Evolutionary conservation across 2,113 vertebrate species (phyloP).

Genomic region (Parus major): DNA sequence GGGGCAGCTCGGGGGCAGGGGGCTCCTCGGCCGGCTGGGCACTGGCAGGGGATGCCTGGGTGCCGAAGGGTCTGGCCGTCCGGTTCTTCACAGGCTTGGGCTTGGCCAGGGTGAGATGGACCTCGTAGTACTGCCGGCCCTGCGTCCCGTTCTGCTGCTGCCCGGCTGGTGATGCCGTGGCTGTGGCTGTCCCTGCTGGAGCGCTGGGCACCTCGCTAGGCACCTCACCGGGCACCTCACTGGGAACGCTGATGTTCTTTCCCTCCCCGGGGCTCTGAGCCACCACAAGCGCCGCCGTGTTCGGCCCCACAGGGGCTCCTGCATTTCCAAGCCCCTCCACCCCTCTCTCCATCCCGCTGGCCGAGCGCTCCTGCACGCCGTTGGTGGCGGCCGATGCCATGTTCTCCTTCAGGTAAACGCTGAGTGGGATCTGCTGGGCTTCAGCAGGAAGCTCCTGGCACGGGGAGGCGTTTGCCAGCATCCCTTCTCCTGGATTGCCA

Average conservation of each 20-base stretch:
- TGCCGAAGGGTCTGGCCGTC: constrained; percentile 91
- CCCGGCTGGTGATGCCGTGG: accelerated
- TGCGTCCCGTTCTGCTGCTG: not conserved
- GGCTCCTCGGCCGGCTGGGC: constrained; percentile 23
- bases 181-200: not conserved
- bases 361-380: constrained; percentile 43
- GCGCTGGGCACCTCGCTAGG: not conserved
- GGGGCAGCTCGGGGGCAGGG: constrained; percentile 69
- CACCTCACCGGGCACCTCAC: not conserved
- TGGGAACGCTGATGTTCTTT: not conserved
- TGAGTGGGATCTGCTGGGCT: constrained; percentile 60
- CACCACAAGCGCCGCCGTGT: accelerated
- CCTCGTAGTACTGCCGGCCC: constrained; percentile 71
- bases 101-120: constrained; percentile 80
- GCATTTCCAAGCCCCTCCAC: not conserved
- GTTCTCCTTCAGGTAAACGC: constrained; percentile 78
- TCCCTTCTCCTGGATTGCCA: not conserved
- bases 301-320: not conserved
- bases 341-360: not conserved
- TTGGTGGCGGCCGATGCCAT: constrained; percentile 66
- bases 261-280: not conserved
- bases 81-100: constrained; percentile 82
- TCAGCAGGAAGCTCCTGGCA: not conserved
- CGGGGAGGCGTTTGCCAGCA: constrained; percentile 26
- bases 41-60: constrained; percentile 12